Evolutionary conservation across 53 echinoderm and acorn worm species (phyloP).

Genomic region (Paracentrotus lividus): DNA sequence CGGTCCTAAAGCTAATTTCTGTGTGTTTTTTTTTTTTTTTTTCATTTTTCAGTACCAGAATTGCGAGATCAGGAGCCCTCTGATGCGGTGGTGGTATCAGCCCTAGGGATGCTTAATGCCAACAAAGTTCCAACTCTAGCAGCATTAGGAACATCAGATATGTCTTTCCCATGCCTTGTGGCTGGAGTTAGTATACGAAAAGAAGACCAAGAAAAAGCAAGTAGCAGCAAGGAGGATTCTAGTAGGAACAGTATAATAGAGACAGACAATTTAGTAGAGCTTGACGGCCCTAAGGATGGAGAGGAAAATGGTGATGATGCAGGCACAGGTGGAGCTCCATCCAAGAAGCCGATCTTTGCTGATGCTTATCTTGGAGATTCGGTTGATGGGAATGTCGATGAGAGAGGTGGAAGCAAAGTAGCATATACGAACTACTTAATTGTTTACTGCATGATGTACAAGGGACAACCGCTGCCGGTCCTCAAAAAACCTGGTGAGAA

Average conservation of each 20-base stretch:
- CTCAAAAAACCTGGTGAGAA: conserved; percentile 76
- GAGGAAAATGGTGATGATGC: conserved; percentile 82
- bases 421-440: conserved; percentile 73
- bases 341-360: conserved; percentile 75
- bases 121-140: conserved; percentile 44
- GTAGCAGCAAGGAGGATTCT: neutral
- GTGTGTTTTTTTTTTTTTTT: too few relatives aligned
- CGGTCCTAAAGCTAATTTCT: too few relatives aligned
- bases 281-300: conserved; percentile 36
- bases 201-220: conserved; percentile 18
- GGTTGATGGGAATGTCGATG: conserved; percentile 73
- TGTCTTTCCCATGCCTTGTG: conserved; percentile 76
- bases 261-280: conserved; percentile 12
- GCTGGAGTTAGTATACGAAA: conserved; percentile 81
- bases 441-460: conserved; percentile 71
- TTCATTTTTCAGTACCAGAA: conserved; percentile 22
- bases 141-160: conserved; percentile 35
- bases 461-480: conserved; percentile 29
- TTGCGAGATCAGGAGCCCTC: conserved; percentile 47
- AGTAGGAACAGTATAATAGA: neutral
- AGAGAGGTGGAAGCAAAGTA: conserved; percentile 44
- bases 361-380: conserved; percentile 89
- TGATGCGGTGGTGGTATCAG: conserved; percentile 76
- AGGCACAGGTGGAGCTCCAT: conserved; percentile 78
- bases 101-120: conserved; percentile 78